Evolutionary conservation across 1,140 invertebrate genomes (phyloP).

Genomic region (Mya arenaria): DNA sequence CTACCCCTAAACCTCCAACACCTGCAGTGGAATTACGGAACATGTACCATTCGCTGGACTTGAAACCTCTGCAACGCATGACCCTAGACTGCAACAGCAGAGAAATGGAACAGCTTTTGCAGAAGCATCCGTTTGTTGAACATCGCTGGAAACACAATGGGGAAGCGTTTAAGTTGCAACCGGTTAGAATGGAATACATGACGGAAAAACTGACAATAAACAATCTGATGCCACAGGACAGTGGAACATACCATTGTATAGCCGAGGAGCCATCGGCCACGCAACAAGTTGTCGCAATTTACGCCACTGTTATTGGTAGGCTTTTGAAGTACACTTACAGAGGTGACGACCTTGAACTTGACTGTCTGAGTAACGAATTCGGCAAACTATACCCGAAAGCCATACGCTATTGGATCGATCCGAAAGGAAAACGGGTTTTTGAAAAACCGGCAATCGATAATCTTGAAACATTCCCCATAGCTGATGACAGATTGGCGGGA

Average conservation of each 20-base stretch:
- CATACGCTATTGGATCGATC: constrained; percentile 3
- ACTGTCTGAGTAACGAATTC: constrained; percentile 19
- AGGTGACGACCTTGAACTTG: constrained; percentile 1
- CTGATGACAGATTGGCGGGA: background rate
- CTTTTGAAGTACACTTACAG: background rate
- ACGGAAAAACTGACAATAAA: constrained; percentile 24
- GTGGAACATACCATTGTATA: constrained; percentile 34
- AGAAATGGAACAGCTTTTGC: background rate
- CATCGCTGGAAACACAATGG: constrained; percentile 49
- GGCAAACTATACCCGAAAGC: constrained; percentile 26
- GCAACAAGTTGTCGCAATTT: constrained; percentile 17
- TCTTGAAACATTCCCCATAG: background rate
- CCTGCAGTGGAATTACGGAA: background rate
- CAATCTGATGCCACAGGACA: constrained; percentile 33
- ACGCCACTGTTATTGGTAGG: constrained; percentile 22
- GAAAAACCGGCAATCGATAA: background rate
- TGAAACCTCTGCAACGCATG: constrained; percentile 20
- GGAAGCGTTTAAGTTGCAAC: constrained; percentile 20
- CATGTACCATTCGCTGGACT: background rate
- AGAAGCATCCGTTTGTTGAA: constrained; percentile 11
- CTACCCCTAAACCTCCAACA: too few species aligned
- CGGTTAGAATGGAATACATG: constrained; percentile 26
- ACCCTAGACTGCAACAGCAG: constrained; percentile 14
- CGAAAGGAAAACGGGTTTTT: background rate
- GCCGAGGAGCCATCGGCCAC: background rate